Evolutionary conservation across 2,797 vertebrate species (phyloP), one percentile per base, ranked within the genome.

Genomic region (Nyctibius grandis): DNA sequence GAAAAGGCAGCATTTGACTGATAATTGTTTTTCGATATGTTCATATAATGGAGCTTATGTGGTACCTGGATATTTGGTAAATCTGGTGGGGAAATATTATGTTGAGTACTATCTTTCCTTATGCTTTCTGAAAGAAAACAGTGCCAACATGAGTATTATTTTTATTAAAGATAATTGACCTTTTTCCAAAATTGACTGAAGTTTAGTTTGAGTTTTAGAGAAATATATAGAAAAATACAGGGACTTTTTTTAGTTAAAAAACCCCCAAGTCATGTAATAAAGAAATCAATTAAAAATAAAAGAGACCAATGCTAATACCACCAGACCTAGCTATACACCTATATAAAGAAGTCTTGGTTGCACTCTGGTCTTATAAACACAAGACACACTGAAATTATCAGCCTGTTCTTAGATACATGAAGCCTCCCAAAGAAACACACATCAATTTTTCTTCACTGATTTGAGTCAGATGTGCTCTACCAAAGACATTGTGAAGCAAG

Each of bases 81-180:
- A 53, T 56, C 70, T 92, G 8, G 3, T 33, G 8, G 29, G 25
- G 28, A 93, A 86, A 34, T 74, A 67, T 31, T 63, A 64, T 72
- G 4, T n/a, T 60, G 19, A 50, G 23, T 51, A 29, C 4, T n/a
- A 17, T 44, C 9, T 83, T 56, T 59, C 8, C 25, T 53, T 40
- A 4, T n/a, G 12, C 2, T 45, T 82, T 79, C 34, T 72, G 31
- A 56, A 64, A 74, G 60, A 69, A 81, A 67, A 45, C 61, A 26
- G 1, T 34, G 3, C 1, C n/a, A 51, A 74, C 15, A 25, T 13
- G 0, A 53, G 5, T 21, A 16, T 26, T 2, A 40, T 47, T 67
- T 91, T 91, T 77, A 48, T 44, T 53, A 78, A 65, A 84, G 11
- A 14, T 33, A 68, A 59, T 8, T 33, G 6, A 31, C 2, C 1